Conservation (phyloP, 2,113 vertebrate species). For the Elgaria multicarinata region DNA sequence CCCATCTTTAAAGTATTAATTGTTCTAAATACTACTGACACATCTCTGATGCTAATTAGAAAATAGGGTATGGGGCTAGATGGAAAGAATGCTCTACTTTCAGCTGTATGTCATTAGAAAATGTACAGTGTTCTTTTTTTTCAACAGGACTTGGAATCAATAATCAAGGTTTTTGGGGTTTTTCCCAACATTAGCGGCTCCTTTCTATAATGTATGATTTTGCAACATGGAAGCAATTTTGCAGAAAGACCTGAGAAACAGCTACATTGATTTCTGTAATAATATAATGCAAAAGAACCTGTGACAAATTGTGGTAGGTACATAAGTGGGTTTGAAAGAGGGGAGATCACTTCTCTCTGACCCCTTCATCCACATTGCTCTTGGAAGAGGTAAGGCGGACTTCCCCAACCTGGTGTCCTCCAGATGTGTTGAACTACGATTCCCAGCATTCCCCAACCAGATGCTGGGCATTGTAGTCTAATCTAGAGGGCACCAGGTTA, state of each 20-base stretch:
- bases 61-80: constrained; percentile 19
- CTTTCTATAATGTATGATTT: rapidly evolving
- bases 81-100: constrained; percentile 53
- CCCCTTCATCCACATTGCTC: neutral
- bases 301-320: too few species aligned
- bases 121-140: constrained; percentile 12
- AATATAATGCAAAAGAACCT: neutral
- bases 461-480: too few species aligned
- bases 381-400: neutral
- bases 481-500: too few species aligned
- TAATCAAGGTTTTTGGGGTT: constrained; percentile 7
- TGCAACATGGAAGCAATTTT: constrained; percentile 3
- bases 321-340: neutral
- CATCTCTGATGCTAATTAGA: constrained; percentile 53
- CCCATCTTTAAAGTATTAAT: constrained; percentile 78
- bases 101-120: constrained; percentile 33
- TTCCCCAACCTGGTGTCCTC: too few species aligned
- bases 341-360: neutral
- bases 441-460: too few species aligned
- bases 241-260: neutral
- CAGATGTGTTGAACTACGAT: too few species aligned
- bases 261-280: neutral
- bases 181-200: neutral
- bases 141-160: neutral
- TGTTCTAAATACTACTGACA: constrained; percentile 68